Evolutionary conservation across 2,888 invertebrate species (phyloP).

Genomic region (Habrosyne pyritoides): DNA sequence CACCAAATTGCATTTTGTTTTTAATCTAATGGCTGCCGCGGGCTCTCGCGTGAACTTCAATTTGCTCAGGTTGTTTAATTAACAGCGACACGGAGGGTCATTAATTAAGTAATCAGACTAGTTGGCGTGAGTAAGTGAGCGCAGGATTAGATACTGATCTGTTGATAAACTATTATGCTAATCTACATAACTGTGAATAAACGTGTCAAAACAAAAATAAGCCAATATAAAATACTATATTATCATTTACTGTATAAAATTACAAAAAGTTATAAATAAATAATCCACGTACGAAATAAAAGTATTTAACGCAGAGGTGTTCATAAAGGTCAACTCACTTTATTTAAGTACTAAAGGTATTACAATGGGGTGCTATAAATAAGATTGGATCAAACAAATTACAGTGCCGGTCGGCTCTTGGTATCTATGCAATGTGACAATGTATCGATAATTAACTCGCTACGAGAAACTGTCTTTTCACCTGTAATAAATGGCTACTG

Average conservation of each 20-base stretch:
- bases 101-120: conserved; percentile 82
- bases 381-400: not conserved
- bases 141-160: conserved; percentile 62
- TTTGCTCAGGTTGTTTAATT: conserved; percentile 79
- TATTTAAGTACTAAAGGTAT: not conserved
- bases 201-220: not conserved
- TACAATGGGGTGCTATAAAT: not conserved
- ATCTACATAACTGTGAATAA: not conserved
- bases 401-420: conserved; percentile 16
- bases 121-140: conserved; percentile 62
- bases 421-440: conserved; percentile 19
- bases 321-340: not conserved
- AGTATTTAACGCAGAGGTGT: not conserved
- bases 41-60: conserved; percentile 68
- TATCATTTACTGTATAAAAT: not conserved
- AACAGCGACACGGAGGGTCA: conserved; percentile 77
- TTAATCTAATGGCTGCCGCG: conserved; percentile 68
- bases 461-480: conserved; percentile 29
- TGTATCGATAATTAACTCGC: conserved; percentile 13
- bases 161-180: not conserved
- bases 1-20: conserved; percentile 75
- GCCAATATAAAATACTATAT: not conserved
- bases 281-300: not conserved
- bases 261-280: not conserved
- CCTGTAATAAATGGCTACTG: conserved; percentile 23